A percentile compares a stretch with the other conserved stretches of the same genome.
Evolutionary conservation across 2,797 vertebrate species (phyloP).

Genomic region (Trachurus trachurus): DNA sequence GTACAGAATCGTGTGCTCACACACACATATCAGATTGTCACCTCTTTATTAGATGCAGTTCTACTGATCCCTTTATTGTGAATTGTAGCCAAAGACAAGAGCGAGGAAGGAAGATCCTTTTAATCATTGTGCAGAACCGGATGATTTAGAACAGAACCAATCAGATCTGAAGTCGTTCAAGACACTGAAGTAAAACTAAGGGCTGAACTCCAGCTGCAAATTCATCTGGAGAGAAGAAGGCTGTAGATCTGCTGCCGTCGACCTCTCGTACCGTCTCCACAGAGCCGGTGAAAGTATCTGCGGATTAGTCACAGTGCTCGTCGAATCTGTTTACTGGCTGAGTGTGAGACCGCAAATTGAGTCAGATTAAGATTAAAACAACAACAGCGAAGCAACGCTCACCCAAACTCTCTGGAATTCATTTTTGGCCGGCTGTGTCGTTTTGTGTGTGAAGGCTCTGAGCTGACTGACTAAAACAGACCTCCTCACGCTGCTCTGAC

Average conservation of each 20-base stretch:
- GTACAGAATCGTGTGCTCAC: slow-evolving; percentile 32
- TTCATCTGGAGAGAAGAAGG: slow-evolving; percentile 35
- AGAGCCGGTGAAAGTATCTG: slow-evolving; percentile 29
- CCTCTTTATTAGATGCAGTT: slow-evolving; percentile 62
- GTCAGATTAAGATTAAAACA: not conserved
- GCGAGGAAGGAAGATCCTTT: slow-evolving; percentile 36
- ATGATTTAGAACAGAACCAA: slow-evolving; percentile 33
- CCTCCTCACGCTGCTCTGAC: not conserved
- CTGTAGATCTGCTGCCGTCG: slow-evolving; percentile 24
- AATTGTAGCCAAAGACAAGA: slow-evolving; percentile 76
- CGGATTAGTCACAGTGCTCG: slow-evolving; percentile 11
- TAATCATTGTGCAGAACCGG: slow-evolving; percentile 16
- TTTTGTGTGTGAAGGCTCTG: not conserved
- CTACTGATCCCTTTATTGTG: slow-evolving; percentile 77
- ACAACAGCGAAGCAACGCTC: slow-evolving; percentile 27
- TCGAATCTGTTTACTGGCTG: slow-evolving; percentile 18
- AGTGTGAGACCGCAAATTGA: slow-evolving; percentile 24
- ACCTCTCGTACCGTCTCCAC: slow-evolving; percentile 22
- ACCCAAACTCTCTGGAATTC: slow-evolving; percentile 20
- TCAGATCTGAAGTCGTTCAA: slow-evolving; percentile 33
- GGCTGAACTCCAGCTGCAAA: slow-evolving; percentile 67
- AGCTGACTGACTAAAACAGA: slow-evolving; percentile 12
- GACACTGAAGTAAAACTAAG: slow-evolving; percentile 50
- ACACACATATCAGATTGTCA: slow-evolving; percentile 72
- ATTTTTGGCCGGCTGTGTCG: not conserved